These are phyloP conservation scores for Plebejus argus DNA, from an alignment of 2,888 invertebrate species.

Conservation along the genomic window DNA sequence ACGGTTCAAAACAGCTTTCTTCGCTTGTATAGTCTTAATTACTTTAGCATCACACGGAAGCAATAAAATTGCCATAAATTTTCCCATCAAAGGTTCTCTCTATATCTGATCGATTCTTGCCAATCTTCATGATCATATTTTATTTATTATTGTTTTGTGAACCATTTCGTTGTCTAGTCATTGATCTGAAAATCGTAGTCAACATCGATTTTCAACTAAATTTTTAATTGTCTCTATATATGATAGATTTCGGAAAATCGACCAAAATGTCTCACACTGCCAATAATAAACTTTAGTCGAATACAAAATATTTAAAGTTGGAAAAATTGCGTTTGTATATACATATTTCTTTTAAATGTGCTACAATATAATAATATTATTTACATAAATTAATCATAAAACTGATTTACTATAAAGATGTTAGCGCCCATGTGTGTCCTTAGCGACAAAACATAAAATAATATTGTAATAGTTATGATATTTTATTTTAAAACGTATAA, in stretches of 20 bases:
- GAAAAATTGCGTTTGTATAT: too few species aligned
- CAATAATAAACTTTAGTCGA: background rate
- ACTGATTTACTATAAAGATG: background rate
- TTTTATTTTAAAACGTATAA: background rate
- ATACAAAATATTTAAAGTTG: background rate
- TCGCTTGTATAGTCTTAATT: slow-evolving; percentile 76
- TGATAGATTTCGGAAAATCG: background rate
- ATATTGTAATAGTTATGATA: background rate
- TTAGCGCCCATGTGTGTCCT: background rate
- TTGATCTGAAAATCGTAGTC: background rate
- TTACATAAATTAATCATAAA: too few species aligned
- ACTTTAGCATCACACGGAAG: slow-evolving; percentile 50
- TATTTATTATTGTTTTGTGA: background rate
- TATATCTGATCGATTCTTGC: background rate
- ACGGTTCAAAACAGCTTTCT: slow-evolving; percentile 61
- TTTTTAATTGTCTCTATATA: background rate
- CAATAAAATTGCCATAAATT: slow-evolving; percentile 2
- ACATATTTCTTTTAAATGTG: background rate
- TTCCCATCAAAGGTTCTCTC: background rate
- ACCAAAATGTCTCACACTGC: slow-evolving; percentile 2
- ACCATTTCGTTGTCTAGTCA: background rate
- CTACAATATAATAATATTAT: too few species aligned
- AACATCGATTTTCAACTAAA: background rate
- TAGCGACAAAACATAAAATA: background rate
- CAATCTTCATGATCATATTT: background rate